Evolutionary conservation across 2,113 vertebrate genomes (phyloP).

Genomic region (Oncorhynchus masou): DNA sequence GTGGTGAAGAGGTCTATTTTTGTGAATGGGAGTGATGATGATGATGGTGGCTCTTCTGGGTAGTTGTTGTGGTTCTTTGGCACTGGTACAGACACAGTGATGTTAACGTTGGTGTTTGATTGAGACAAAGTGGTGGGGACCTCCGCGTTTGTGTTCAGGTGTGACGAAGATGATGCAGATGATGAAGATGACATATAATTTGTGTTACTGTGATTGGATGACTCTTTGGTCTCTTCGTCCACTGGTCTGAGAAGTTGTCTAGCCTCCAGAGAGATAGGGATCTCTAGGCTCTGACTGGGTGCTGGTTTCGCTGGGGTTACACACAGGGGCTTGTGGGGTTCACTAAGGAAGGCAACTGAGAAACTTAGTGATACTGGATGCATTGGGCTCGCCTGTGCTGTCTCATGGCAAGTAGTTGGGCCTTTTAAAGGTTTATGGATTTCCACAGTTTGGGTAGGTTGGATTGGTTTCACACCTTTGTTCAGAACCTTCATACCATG

Average conservation of each 20-base stretch:
- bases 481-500: conserved; percentile 39
- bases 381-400: conserved; percentile 33
- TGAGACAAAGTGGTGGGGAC: neutral
- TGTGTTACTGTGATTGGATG: conserved; percentile 1
- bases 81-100: conserved; percentile 17
- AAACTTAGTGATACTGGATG: conserved; percentile 34
- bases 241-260: conserved; percentile 42
- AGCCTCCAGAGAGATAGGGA: conserved; percentile 19
- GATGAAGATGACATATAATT: neutral
- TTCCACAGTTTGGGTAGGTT: conserved; percentile 23
- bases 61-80: conserved; percentile 47
- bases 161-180: conserved; percentile 6
- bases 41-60: conserved; percentile 23
- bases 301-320: conserved; percentile 24
- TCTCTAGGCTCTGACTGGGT: conserved; percentile 27
- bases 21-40: conserved; percentile 12
- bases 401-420: conserved; percentile 27
- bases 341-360: conserved; percentile 46
- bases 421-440: conserved; percentile 42
- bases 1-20: conserved; percentile 1
- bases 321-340: conserved; percentile 48
- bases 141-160: conserved; percentile 26
- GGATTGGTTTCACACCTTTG: conserved; percentile 41
- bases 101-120: neutral
- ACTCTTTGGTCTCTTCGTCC: conserved; percentile 65